phyloP scores from a whole-genome alignment of 2,888 invertebrate species.

The Lithophane leautieri region DNA sequence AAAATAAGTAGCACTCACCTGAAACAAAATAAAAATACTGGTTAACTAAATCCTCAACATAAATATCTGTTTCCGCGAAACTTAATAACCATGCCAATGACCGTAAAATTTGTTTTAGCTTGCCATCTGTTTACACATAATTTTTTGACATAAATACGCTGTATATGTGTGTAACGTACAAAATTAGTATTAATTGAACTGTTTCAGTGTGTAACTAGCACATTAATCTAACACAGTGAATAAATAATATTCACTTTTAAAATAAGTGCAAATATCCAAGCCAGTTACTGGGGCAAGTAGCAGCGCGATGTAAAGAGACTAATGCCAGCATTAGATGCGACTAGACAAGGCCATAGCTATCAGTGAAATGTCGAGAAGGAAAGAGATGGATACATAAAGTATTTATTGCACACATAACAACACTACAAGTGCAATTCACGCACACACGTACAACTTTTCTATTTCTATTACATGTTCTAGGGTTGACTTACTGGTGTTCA shows the following conservation, averaged over 20 bases:
- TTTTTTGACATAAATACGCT: slow-evolving; percentile 68
- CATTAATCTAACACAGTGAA: slow-evolving; percentile 30
- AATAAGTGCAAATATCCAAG: slow-evolving; percentile 57
- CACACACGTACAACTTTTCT: slow-evolving; percentile 85
- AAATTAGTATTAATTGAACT: slow-evolving; percentile 68
- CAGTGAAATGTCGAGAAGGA: slow-evolving; percentile 90
- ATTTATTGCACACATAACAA: slow-evolving; percentile 89
- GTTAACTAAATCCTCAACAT: slow-evolving; percentile 63
- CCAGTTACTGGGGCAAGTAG: slow-evolving; percentile 77
- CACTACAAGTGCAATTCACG: slow-evolving; percentile 86
- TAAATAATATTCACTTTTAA: slow-evolving; percentile 12
- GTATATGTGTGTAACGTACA: slow-evolving; percentile 75
- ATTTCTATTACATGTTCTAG: slow-evolving; percentile 87
- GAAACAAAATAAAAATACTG: slow-evolving; percentile 76
- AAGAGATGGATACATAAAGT: slow-evolving; percentile 89
- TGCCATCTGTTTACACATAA: slow-evolving; percentile 80
- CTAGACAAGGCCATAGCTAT: slow-evolving; percentile 91
- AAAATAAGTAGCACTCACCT: slow-evolving; percentile 80
- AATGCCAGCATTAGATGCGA: slow-evolving; percentile 90
- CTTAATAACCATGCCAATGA: slow-evolving; percentile 75
- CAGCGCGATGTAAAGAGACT: slow-evolving; percentile 81
- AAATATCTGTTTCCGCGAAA: slow-evolving; percentile 67
- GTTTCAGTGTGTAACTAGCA: slow-evolving; percentile 46
- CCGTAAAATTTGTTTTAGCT: slow-evolving; percentile 73
- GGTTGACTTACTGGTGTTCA: slow-evolving; percentile 80